Conservation (phyloP, 2,888 invertebrate species). For the Leptopilina syphax region DNA sequence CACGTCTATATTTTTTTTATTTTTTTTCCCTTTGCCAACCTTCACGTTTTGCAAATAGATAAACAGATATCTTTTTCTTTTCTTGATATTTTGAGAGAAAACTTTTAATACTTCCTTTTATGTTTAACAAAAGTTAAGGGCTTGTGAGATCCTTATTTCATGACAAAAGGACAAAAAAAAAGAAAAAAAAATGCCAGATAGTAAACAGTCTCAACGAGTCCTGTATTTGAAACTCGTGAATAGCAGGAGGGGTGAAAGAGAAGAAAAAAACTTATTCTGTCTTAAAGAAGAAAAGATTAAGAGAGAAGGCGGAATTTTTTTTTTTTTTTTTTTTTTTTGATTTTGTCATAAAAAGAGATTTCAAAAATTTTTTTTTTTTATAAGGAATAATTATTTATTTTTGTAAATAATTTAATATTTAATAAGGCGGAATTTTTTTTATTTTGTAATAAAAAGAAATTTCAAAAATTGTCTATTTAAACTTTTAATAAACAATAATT, state of each 20-base stretch:
- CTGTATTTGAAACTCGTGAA: not conserved
- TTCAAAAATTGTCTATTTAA: no score
- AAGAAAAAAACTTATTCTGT: not conserved
- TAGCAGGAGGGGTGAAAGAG: not conserved
- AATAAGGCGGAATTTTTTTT: no score
- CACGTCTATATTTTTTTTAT: not conserved
- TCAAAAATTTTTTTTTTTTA: no score
- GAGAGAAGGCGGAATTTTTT: not conserved
- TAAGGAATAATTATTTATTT: no score
- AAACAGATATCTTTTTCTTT: constrained; percentile 3
- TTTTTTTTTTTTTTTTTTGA: not conserved
- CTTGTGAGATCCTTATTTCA: constrained; percentile 3
- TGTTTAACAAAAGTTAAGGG: constrained; percentile 7
- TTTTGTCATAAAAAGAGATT: not conserved
- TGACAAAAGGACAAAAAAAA: not conserved
- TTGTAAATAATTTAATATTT: no score
- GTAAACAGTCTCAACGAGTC: constrained; percentile 11
- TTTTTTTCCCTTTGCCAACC: not conserved
- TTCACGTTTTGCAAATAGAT: not conserved
- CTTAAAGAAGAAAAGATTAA: not conserved
- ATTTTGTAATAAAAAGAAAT: no score
- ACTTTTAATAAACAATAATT: no score
- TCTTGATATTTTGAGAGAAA: constrained; percentile 4
- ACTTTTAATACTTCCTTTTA: constrained; percentile 16
- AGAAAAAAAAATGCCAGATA: not conserved